Conservation (phyloP, 2,888 invertebrate species). For the Drosophila affinis region DNA sequence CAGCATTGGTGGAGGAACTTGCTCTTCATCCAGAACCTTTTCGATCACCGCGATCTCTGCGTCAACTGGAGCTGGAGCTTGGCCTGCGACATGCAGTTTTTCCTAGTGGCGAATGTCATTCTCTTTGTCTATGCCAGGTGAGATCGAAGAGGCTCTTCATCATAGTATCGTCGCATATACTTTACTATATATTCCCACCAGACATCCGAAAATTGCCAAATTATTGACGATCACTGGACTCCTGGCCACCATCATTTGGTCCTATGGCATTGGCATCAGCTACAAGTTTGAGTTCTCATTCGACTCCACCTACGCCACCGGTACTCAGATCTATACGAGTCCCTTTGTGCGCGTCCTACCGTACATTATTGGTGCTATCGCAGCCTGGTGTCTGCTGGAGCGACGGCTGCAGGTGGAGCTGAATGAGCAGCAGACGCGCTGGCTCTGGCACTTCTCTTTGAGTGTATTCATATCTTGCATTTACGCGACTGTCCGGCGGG, state of each 20-base stretch:
- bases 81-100: slow-evolving; percentile 84
- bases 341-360: slow-evolving; percentile 85
- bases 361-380: slow-evolving; percentile 84
- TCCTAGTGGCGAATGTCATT: slow-evolving; percentile 79
- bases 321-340: slow-evolving; percentile 84
- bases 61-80: slow-evolving; percentile 84
- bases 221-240: slow-evolving; percentile 52
- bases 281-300: slow-evolving; percentile 81
- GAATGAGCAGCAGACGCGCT: slow-evolving; percentile 70
- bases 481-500: slow-evolving; percentile 81
- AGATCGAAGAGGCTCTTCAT: slow-evolving; percentile 25
- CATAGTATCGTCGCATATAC: no score
- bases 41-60: slow-evolving; percentile 81
- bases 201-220: slow-evolving; percentile 74
- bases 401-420: slow-evolving; percentile 70
- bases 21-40: slow-evolving; percentile 83
- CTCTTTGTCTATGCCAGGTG: slow-evolving; percentile 82
- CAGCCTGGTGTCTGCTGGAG: slow-evolving; percentile 84
- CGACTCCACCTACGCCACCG: slow-evolving; percentile 81
- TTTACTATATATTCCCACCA: slow-evolving; percentile 36
- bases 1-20: slow-evolving; percentile 84
- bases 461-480: slow-evolving; percentile 78
- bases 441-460: slow-evolving; percentile 80
- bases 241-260: slow-evolving; percentile 76
- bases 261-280: slow-evolving; percentile 74